These are phyloP conservation scores for Ormyrus nitidulus DNA, from an alignment of 2,888 invertebrate species.

Conservation along the genomic window DNA sequence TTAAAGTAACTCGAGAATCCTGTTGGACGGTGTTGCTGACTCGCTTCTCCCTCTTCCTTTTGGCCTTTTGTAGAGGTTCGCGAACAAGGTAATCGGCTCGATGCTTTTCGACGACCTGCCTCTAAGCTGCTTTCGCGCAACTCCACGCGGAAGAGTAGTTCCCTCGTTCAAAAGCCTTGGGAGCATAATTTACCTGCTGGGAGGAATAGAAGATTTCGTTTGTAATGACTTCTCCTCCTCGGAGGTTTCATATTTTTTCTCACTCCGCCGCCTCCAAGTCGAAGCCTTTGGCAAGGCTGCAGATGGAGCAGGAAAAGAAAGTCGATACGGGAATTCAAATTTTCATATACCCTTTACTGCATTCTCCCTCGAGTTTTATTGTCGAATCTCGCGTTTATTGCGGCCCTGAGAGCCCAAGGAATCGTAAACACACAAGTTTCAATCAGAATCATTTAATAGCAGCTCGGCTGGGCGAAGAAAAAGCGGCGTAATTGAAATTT, in stretches of 20 bases:
- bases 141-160: conserved; percentile 4
- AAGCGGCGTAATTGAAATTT: not conserved
- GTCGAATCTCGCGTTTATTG: no score
- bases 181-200: no score
- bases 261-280: no score
- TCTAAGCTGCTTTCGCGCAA: not conserved
- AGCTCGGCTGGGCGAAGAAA: not conserved
- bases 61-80: conserved; percentile 23
- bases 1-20: conserved; percentile 47
- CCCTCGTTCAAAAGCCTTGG: not conserved
- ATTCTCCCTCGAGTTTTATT: no score
- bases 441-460: not conserved
- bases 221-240: no score
- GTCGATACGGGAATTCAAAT: no score
- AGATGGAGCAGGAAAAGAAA: no score
- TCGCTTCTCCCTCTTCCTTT: conserved; percentile 28
- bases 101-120: conserved; percentile 33
- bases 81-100: conserved; percentile 44
- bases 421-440: not conserved
- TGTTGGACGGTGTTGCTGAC: conserved; percentile 47
- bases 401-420: no score
- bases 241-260: no score
- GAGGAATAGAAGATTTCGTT: no score
- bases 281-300: no score
- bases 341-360: no score